Conservation (phyloP, 35 echinoderm and acorn worm species). For the Apostichopus californicus region DNA sequence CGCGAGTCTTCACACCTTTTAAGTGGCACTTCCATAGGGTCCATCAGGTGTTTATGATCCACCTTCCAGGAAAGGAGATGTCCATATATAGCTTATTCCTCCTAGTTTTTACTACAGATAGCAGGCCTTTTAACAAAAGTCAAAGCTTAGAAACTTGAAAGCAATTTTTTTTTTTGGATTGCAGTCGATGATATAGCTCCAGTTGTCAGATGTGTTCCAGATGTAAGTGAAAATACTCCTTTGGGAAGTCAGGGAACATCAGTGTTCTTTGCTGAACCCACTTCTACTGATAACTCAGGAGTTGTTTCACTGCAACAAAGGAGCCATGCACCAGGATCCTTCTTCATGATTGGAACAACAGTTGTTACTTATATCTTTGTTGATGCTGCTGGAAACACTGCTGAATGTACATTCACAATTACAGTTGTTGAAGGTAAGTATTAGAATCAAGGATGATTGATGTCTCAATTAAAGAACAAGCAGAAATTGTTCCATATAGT, state of each 20-base stretch:
- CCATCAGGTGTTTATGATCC: too few species aligned
- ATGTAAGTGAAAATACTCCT: slow-evolving; percentile 50
- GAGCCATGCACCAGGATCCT: slow-evolving; percentile 42
- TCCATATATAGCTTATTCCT: too few species aligned
- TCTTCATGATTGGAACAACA: slow-evolving; percentile 61
- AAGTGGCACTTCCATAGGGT: too few species aligned
- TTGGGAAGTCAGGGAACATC: slow-evolving; percentile 13
- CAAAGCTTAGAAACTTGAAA: too few species aligned
- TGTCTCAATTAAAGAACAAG: too few species aligned
- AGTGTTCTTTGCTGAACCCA: slow-evolving; percentile 61
- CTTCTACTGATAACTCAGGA: slow-evolving; percentile 73
- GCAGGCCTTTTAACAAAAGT: too few species aligned
- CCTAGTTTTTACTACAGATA: too few species aligned
- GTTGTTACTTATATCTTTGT: slow-evolving; percentile 67
- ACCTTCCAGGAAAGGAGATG: too few species aligned
- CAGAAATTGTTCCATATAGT: too few species aligned
- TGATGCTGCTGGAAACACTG: slow-evolving; percentile 67
- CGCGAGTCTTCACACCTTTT: too few species aligned
- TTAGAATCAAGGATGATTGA: too few species aligned
- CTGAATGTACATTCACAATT: slow-evolving; percentile 37
- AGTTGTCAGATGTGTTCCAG: slow-evolving; percentile 50
- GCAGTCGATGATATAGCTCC: slow-evolving; percentile 13
- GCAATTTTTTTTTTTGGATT: not conserved
- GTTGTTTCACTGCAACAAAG: not conserved
- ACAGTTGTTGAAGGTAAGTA: slow-evolving; percentile 42